Conservation (phyloP, 2,888 invertebrate species). For the Baccha elongata region DNA sequence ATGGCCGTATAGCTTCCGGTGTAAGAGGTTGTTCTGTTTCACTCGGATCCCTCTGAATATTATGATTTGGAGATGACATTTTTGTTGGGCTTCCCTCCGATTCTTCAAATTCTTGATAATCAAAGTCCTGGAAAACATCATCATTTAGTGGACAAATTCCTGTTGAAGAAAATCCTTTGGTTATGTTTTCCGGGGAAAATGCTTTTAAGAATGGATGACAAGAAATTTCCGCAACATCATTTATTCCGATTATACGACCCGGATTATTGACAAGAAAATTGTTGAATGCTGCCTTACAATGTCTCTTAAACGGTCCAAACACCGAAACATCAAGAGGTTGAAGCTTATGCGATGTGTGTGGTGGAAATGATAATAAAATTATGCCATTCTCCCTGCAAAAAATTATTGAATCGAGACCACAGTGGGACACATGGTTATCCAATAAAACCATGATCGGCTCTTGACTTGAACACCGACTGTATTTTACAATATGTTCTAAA, state of each 20-base stretch:
- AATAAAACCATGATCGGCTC: no score
- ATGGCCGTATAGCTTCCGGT: no score
- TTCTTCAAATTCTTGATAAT: not conserved
- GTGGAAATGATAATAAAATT: constrained; percentile 20
- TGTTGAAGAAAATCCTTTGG: not conserved
- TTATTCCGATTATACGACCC: constrained; percentile 17
- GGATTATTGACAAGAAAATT: constrained; percentile 25
- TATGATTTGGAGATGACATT: not conserved
- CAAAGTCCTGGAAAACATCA: constrained; percentile 1
- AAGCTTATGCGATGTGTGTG: no score
- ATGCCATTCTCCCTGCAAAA: constrained; percentile 25
- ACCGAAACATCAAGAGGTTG: constrained; percentile 23
- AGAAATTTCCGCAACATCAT: constrained; percentile 30
- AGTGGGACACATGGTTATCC: no score
- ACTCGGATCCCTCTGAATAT: constrained; percentile 10
- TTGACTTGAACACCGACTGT: no score
- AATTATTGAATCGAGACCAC: constrained; percentile 10
- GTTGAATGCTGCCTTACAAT: constrained; percentile 29
- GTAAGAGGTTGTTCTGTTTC: not conserved
- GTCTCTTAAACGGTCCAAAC: constrained; percentile 17
- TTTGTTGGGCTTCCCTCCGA: not conserved
- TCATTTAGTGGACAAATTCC: constrained; percentile 8
- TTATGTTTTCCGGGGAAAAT: constrained; percentile 13
- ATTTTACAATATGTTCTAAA: no score
- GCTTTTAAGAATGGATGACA: constrained; percentile 16